Base-by-base conservation (phyloP, 2,797 vertebrate genomes). In the Lagodon rhomboides region DNA sequence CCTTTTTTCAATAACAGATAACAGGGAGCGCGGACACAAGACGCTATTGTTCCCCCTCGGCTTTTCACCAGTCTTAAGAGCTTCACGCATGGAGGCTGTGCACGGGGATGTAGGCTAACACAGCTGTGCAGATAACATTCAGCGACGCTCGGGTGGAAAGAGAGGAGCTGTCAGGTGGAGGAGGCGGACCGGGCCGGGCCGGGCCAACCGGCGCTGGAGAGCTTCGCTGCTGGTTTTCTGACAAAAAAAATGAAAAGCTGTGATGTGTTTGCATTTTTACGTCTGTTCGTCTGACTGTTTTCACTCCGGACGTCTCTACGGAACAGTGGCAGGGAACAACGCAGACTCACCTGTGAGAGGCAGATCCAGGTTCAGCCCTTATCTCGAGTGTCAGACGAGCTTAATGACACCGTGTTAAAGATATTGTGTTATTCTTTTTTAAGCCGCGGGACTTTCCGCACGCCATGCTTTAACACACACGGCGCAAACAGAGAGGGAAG, bases 101-200 rank as follows among this genome's bases (percentile, higher is more conserved):
- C 65, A 68, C 15, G 46, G 47, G 43, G 63, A 80, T 64, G 80
- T 23, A 53, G 50, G 75, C 81, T 80, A 72, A 69, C 82, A 41
- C 90, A 89, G 86, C 82, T 87, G 77, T 30, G 74, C 25, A 79
- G 89, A 93, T 91, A 93, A 85, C 82, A 87, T 89, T 90, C 83
- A 88, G 78, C 12, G 8, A 68, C 11, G 2, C 23, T 53, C 73
- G 67, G 53, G 75, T 47, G 64, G 77, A 82, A 77, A 84, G 75
- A 76, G 38, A 56, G 59, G 44, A 74, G 65, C 81, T 73, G 72
- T 79, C 76, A 75, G 85, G 72, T 51, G 46, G 79, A 8, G 10
- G 53, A 43, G 66, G 67, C 16, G 38, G 16, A 55, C 10, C 43
- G 17, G 34, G 34, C 34, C 27, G 27, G 27, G 44, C 54, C 38